Conservation (phyloP, 1,140 invertebrate genomes). For the Meloidogyne hapla region DNA sequence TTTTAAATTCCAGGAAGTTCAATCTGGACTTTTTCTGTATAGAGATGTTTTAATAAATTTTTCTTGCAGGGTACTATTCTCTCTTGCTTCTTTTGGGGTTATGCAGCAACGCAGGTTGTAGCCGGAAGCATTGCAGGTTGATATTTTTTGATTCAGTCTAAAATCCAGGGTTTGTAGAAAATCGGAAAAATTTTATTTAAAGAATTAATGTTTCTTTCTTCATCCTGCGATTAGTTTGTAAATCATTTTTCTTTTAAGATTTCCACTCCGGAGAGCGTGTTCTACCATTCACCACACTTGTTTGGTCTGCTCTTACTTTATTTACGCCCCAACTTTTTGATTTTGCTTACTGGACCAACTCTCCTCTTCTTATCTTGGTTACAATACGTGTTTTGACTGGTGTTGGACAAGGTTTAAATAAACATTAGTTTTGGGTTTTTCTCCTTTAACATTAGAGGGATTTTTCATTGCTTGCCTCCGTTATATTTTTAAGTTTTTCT, state of each 20-base stretch:
- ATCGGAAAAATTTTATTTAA: no score
- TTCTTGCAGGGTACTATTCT: conserved; percentile 70
- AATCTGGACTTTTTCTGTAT: no score
- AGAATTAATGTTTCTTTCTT: no score
- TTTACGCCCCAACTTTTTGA: conserved; percentile 72
- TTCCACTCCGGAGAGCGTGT: conserved; percentile 73
- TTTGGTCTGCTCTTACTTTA: conserved; percentile 74
- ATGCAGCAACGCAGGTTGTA: conserved; percentile 73
- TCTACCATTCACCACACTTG: conserved; percentile 70
- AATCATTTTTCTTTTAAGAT: conserved; percentile 69
- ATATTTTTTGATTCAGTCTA: no score
- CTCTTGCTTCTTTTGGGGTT: conserved; percentile 78
- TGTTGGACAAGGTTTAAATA: conserved; percentile 71
- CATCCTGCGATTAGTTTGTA: no score
- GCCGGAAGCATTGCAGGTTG: conserved; percentile 61
- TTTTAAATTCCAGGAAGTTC: no score
- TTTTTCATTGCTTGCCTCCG: neutral
- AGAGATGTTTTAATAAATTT: no score
- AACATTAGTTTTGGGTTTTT: no score
- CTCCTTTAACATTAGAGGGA: neutral
- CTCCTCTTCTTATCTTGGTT: conserved; percentile 70
- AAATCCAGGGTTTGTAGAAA: no score
- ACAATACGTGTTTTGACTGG: conserved; percentile 72
- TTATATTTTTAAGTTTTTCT: neutral
- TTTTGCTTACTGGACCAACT: conserved; percentile 68